These are phyloP conservation scores for Spilosoma lubricipeda DNA, from an alignment of 2,888 invertebrate species.

Conservation along the genomic window DNA sequence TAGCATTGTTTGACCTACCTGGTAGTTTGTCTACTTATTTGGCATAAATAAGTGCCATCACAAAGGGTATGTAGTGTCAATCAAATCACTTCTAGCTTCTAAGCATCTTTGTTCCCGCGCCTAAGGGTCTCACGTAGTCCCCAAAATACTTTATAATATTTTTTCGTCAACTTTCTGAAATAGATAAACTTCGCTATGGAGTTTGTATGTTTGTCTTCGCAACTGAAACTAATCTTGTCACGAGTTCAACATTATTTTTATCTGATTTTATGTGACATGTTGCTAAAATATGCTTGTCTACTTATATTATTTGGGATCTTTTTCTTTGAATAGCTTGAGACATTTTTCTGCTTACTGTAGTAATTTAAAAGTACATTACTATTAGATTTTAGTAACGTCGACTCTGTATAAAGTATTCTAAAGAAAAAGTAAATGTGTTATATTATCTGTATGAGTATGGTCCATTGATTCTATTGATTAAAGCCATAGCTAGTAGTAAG, in stretches of 20 bases:
- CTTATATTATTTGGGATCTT: neutral
- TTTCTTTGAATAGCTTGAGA: neutral
- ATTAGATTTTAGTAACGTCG: neutral
- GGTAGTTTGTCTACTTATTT: too few species aligned
- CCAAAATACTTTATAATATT: constrained; percentile 67
- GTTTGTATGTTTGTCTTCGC: constrained; percentile 55
- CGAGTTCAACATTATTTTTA: constrained; percentile 50
- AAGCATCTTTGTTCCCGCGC: constrained; percentile 37
- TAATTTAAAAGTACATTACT: neutral
- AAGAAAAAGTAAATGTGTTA: too few species aligned
- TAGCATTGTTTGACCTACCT: too few species aligned
- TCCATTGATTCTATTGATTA: too few species aligned
- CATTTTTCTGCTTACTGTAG: neutral
- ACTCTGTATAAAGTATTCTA: too few species aligned
- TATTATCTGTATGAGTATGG: too few species aligned
- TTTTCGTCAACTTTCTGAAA: constrained; percentile 59
- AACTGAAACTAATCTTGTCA: constrained; percentile 58
- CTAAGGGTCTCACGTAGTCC: constrained; percentile 43
- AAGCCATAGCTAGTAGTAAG: too few species aligned
- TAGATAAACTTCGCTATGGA: constrained; percentile 61
- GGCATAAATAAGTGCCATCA: too few species aligned
- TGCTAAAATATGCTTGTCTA: constrained; percentile 42
- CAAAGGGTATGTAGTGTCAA: too few species aligned
- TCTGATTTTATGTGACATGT: constrained; percentile 52
- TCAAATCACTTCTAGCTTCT: constrained; percentile 19